Base-by-base conservation (phyloP, 2,113 vertebrate genomes). In the Oplegnathus fasciatus region DNA sequence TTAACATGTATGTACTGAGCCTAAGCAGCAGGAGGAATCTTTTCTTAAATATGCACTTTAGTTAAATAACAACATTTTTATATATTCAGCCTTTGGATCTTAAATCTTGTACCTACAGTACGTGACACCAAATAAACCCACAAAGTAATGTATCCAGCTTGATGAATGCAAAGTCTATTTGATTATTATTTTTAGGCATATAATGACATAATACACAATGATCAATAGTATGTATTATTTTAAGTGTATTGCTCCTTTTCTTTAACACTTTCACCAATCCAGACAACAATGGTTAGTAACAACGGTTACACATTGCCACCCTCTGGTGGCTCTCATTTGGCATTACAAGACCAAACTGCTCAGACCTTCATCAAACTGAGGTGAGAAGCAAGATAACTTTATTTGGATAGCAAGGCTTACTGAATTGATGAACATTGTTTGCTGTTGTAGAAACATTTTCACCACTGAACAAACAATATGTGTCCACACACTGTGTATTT, bases 251-350 rank as follows among this genome's bases (percentile, higher is more conserved):
- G 0, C 15, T 32, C 8, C 5, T 37, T 66, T 60, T 13, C 26
- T 42, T 48, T 20, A 0, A 1, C 9, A 30, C 15, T 4, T 44
- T 40, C 0, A 18, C 10, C 28, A 22, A 5, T 6, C 5, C 13
- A 40, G 62, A 42, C 5, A 14, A 15, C 1, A 6, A 6, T 66
- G 28, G 6, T 30, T 15, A 18, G 34, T 42, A 54, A 20, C 24
- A 84, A 37, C 40, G 13, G 18, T 55, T 75, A 26, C 28, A 72
- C 71, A 22, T 26, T 73, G 78, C 32, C 48, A 68, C 86, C 88
- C 74, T 75, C 91, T 90, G 28, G 81, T 85, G 88, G 52, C 18
- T 9, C 1, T 4, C 22, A 4, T 24, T 14, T 17, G 71, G 24
- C 37, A 80, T 84, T 80, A 71, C 86, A 83, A 32, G 22, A 28